A percentile compares a stretch with the other conserved stretches of the same genome.
Conservation (phyloP, 2,888 invertebrate genomes). For the Pocota personata region DNA sequence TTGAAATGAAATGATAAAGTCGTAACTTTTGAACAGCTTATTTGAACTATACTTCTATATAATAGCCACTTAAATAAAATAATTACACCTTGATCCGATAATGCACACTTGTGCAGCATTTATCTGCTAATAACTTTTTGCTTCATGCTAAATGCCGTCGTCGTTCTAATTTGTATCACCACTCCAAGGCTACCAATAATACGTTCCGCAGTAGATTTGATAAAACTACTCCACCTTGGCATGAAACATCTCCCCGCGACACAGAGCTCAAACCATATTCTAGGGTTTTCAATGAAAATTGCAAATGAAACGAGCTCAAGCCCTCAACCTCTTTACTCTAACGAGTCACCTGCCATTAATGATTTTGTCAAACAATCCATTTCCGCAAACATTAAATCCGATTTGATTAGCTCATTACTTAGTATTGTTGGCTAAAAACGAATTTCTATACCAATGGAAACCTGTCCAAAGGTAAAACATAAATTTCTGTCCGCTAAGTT, state of each 20-base stretch:
- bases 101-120: neutral
- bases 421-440: no score
- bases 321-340: conserved; percentile 40
- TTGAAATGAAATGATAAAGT: neutral
- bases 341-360: conserved; percentile 2
- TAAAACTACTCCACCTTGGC: conserved; percentile 42
- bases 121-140: conserved; percentile 6
- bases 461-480: conserved; percentile 30
- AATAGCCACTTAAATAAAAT: conserved; percentile 1
- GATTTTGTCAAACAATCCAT: conserved; percentile 7
- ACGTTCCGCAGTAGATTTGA: conserved; percentile 21
- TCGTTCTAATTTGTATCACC: conserved; percentile 43
- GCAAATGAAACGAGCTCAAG: neutral
- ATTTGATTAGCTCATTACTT: conserved; percentile 38
- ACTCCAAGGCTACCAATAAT: conserved; percentile 53
- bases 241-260: conserved; percentile 31
- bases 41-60: neutral
- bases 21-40: neutral
- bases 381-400: conserved; percentile 53
- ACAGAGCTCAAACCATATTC: conserved; percentile 13
- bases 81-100: conserved; percentile 47
- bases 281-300: neutral
- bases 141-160: conserved; percentile 9
- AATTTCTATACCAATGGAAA: no score
- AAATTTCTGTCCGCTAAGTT: neutral